Evolutionary conservation across 2,797 vertebrate genomes (phyloP).

Genomic region (Cynodonichthys magdalenae): DNA sequence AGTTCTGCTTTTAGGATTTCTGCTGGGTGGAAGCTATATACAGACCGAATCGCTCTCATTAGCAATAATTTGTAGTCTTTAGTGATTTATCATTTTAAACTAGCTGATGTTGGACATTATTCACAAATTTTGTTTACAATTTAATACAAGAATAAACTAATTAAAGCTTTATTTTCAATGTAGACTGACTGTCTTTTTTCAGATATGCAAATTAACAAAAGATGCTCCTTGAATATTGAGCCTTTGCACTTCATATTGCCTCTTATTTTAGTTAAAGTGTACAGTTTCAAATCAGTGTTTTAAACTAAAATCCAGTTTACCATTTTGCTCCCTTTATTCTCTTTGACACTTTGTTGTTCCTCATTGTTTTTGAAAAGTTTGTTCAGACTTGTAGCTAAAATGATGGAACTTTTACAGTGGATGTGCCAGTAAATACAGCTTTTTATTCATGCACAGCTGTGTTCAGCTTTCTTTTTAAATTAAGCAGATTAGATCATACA

Average conservation of each 20-base stretch:
- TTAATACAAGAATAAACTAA: neutral
- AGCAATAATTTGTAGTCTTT: conserved; percentile 8
- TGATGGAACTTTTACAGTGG: neutral
- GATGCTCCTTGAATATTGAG: conserved; percentile 2
- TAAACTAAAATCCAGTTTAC: conserved; percentile 11
- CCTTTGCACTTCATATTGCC: neutral
- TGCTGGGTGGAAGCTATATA: conserved; percentile 27
- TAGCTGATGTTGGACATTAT: neutral
- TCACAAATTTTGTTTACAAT: conserved; percentile 2
- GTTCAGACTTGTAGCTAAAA: conserved; percentile 1
- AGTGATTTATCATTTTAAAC: neutral
- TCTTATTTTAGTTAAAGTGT: conserved; percentile 19
- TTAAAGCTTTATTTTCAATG: conserved; percentile 3
- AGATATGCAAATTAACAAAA: conserved; percentile 19
- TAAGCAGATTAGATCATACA: neutral
- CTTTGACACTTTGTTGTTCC: conserved; percentile 8
- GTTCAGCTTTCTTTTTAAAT: neutral
- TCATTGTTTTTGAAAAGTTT: conserved; percentile 20
- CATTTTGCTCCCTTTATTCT: neutral
- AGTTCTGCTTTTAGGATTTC: conserved; percentile 38
- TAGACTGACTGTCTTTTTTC: conserved; percentile 2
- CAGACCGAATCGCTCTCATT: conserved; percentile 17
- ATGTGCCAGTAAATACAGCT: neutral
- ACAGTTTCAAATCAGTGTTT: conserved; percentile 7
- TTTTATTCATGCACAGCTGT: neutral